A percentile compares a stretch with the other conserved stretches of the same genome.
Evolutionary conservation across 1,140 invertebrate genomes (phyloP).

Genomic region (Hermetia illucens): DNA sequence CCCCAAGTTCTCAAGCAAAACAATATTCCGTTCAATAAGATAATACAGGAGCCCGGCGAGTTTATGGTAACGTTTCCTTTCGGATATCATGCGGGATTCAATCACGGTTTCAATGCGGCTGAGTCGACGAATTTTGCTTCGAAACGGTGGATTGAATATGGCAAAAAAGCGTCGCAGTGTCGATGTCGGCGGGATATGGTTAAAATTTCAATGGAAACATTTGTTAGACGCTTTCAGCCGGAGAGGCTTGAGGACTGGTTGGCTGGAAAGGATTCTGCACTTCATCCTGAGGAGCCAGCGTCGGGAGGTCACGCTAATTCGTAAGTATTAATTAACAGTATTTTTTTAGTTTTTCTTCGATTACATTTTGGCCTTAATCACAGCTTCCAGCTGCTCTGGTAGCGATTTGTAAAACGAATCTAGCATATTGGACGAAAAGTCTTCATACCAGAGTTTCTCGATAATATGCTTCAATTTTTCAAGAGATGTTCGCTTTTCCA

Average conservation of each 20-base stretch:
- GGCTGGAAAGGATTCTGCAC: slow-evolving; percentile 71
- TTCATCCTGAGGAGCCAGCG: slow-evolving; percentile 83
- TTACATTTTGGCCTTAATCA: too few species aligned
- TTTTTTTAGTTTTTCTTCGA: too few species aligned
- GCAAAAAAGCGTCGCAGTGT: slow-evolving; percentile 78
- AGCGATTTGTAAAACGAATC: too few species aligned
- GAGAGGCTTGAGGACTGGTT: slow-evolving; percentile 54
- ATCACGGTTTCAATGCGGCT: slow-evolving; percentile 97
- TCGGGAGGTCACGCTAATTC: too few species aligned
- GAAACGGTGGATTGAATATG: slow-evolving; percentile 96
- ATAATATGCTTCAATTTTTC: too few species aligned
- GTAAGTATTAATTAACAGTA: too few species aligned
- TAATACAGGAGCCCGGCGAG: slow-evolving; percentile 92
- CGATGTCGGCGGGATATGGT: slow-evolving; percentile 77
- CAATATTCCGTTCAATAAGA: slow-evolving; percentile 90
- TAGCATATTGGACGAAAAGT: too few species aligned
- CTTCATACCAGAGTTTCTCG: too few species aligned
- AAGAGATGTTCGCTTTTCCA: too few species aligned
- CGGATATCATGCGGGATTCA: slow-evolving; percentile 93
- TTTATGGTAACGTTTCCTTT: slow-evolving; percentile 99
- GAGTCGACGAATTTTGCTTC: slow-evolving; percentile 99
- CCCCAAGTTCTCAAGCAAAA: slow-evolving; percentile 86
- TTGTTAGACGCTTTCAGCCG: slow-evolving; percentile 88
- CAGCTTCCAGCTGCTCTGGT: too few species aligned
- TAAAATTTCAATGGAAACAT: slow-evolving; percentile 95